Base-by-base conservation (phyloP, 2,888 invertebrate genomes). In the Volucella zonaria region DNA sequence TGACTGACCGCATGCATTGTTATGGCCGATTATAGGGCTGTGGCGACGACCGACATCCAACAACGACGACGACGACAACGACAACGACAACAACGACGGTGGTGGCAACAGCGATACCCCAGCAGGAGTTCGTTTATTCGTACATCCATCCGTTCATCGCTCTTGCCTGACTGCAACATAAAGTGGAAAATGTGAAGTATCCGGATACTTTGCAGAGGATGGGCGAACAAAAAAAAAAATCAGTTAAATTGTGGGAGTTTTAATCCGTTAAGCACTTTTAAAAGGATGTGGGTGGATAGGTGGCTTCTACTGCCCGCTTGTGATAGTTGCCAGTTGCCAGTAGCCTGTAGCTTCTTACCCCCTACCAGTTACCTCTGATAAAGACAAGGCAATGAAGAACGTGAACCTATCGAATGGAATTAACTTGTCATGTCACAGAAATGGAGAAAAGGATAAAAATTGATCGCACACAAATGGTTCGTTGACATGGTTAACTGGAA, bases 361-460 rank as follows among this genome's bases (percentile, higher is more conserved):
- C 31, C 31, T 6, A 31, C 31, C 31, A 31, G 31, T 31, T 31
- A 31, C 31, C 31, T 6, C 31, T 31, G 31, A 31, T 31, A 31
- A 31, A 31, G 31, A 31, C 4, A 31, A 31, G 71, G 66, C 83
- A 75, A 23, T 40, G 85, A 85, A 68, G 80, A 76, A 85, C 64
- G 64, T 73, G 62, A 85, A 85, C 81, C 80, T 68, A 81, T 85
- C 85, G 85, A 85, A 80, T 77, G 81, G 85, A 77, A 85, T 85
- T 85, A 85, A 85, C 76, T 85, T 85, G 85, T 81, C 77, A 73
- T 85, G 85, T 80, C 76, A 76, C 81, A 81, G 85, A 76, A 81
- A 71, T 43, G 40, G 49, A 52, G 47, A 67, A 40, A 52, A 77
- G 62, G 56, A 75, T 76, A 71, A 67, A 80, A 85, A 49, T 67